A percentile compares a stretch with the other conserved stretches of the same genome.
phyloP scores from a whole-genome alignment of 2,797 vertebrate species.

The Eidolon dupreanum region DNA sequence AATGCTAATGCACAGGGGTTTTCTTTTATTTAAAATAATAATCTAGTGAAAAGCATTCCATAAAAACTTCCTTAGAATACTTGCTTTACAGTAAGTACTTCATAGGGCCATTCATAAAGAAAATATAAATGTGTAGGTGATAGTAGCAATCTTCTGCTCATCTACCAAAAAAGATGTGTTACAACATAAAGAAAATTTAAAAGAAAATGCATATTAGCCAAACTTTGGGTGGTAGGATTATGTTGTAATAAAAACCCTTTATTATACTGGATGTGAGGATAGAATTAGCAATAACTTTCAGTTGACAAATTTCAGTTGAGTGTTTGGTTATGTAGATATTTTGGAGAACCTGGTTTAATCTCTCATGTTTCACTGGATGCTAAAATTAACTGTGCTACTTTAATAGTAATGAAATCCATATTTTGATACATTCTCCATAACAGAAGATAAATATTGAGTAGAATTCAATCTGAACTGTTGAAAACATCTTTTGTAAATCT shows the following conservation, averaged over 20 bases:
- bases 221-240: background rate
- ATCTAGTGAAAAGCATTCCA: background rate
- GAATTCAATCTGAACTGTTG: slow-evolving; percentile 19
- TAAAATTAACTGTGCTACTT: slow-evolving; percentile 9
- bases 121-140: slow-evolving; percentile 21
- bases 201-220: background rate
- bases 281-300: slow-evolving; percentile 44
- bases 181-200: slow-evolving; percentile 20
- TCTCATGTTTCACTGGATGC: background rate
- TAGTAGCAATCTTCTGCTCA: slow-evolving; percentile 8
- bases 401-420: background rate
- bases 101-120: background rate
- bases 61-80: background rate
- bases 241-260: slow-evolving; percentile 18
- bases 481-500: slow-evolving; percentile 41
- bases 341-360: background rate
- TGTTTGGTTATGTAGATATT: slow-evolving; percentile 36
- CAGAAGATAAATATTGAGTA: slow-evolving; percentile 42
- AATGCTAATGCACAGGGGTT: background rate
- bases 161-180: slow-evolving; percentile 15
- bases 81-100: background rate
- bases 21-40: slow-evolving; percentile 34
- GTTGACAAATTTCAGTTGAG: background rate
- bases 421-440: slow-evolving; percentile 20
- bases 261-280: background rate